Percentiles rank a stretch among this genome's conserved stretches.
Conservation (phyloP, 92 coral and sea anemone species). For the Bergia puertoricense region DNA sequence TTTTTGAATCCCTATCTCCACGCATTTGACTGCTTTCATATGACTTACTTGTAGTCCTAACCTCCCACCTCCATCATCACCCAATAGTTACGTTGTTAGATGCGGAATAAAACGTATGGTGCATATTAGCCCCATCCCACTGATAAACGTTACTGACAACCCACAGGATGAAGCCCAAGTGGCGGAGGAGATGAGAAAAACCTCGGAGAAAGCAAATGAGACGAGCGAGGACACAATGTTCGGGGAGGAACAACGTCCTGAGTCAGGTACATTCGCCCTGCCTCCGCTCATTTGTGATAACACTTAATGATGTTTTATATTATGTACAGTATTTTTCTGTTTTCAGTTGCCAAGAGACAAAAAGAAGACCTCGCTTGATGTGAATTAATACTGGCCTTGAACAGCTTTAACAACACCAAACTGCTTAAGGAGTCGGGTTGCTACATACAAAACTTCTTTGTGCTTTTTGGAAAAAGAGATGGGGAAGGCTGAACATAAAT, state of each 20-base stretch:
- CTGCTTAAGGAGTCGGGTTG: no score
- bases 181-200: conserved; percentile 89
- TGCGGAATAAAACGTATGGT: no score
- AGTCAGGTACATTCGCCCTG: not conserved
- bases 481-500: no score
- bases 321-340: not conserved
- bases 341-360: not conserved
- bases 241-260: conserved; percentile 67
- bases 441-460: no score
- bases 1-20: no score
- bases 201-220: conserved; percentile 67
- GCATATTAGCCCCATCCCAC: not conserved
- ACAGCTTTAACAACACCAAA: not conserved
- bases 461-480: no score
- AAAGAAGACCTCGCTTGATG: not conserved
- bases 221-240: conserved; percentile 82
- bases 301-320: not conserved
- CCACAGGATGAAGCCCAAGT: conserved; percentile 69
- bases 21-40: no score
- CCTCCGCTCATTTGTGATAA: not conserved
- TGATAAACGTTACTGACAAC: not conserved
- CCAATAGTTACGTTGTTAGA: no score
- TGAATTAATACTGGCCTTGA: not conserved
- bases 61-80: no score
- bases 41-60: no score